Conservation (phyloP, 1,140 invertebrate genomes). For the Drosophila suzukii region DNA sequence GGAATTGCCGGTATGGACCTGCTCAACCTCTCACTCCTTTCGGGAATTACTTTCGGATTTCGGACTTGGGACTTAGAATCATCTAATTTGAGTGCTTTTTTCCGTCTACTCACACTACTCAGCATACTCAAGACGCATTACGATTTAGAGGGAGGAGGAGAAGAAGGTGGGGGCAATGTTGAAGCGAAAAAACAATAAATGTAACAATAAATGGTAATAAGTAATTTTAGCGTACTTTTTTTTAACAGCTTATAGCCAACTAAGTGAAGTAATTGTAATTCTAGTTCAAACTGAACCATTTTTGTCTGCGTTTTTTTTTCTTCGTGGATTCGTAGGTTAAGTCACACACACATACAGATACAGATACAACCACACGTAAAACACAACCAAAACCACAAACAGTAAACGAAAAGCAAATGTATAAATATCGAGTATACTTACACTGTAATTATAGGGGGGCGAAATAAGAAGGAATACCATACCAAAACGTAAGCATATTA, state of each 20-base stretch:
- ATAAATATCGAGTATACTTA: slow-evolving; percentile 47
- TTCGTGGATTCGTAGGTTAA: slow-evolving; percentile 38
- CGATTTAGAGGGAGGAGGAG: slow-evolving; percentile 12
- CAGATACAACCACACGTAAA: slow-evolving; percentile 12
- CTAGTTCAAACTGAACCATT: slow-evolving; percentile 54
- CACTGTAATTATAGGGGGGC: slow-evolving; percentile 34
- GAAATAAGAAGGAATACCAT: slow-evolving; percentile 41
- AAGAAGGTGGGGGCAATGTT: slow-evolving; percentile 8
- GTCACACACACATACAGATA: slow-evolving; percentile 12
- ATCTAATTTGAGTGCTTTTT: slow-evolving; percentile 9
- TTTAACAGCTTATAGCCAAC: slow-evolving; percentile 75
- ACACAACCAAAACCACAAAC: slow-evolving; percentile 19
- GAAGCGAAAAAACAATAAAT: slow-evolving; percentile 65
- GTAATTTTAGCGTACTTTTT: slow-evolving; percentile 77
- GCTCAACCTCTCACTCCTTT: slow-evolving; percentile 32
- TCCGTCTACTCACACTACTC: slow-evolving; percentile 29
- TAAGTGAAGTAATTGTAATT: slow-evolving; percentile 59
- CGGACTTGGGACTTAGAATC: neutral
- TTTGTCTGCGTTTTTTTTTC: slow-evolving; percentile 49
- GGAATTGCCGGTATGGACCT: slow-evolving; percentile 34
- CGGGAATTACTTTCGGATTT: slow-evolving; percentile 4
- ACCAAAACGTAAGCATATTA: slow-evolving; percentile 59
- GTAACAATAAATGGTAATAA: slow-evolving; percentile 73
- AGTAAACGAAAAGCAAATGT: slow-evolving; percentile 50
- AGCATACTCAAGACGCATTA: slow-evolving; percentile 75